A percentile compares a stretch with the other conserved stretches of the same genome.
phyloP scores from a whole-genome alignment of 1,140 invertebrate genomes.

The Fopius arisanus region DNA sequence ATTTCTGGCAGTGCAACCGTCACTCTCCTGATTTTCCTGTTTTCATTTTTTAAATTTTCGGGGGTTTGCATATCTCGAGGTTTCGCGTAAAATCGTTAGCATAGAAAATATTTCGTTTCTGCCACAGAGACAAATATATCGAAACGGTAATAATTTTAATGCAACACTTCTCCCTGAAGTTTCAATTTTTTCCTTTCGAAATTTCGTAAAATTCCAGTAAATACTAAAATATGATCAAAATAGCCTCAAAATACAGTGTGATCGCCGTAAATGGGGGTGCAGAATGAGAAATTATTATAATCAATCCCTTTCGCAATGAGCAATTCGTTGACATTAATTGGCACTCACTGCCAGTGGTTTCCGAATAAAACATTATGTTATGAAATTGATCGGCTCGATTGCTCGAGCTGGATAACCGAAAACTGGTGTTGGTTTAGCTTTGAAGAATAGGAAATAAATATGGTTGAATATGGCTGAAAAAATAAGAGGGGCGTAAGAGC shows the following conservation, averaged over 20 bases:
- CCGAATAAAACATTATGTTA: neutral
- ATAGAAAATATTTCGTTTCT: too few relatives aligned
- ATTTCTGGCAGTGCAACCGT: neutral
- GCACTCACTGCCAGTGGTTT: neutral
- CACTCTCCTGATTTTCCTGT: neutral
- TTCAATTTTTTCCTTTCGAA: too few relatives aligned
- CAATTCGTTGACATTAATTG: neutral
- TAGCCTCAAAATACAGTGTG: too few relatives aligned
- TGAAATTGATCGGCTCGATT: neutral
- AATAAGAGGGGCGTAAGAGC: too few relatives aligned
- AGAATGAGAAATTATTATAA: neutral
- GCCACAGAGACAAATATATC: too few relatives aligned
- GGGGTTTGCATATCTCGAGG: neutral
- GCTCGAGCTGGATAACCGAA: neutral
- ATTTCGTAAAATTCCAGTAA: too few relatives aligned
- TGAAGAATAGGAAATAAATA: neutral
- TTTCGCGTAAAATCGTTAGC: neutral
- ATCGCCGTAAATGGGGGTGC: neutral
- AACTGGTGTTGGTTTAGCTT: neutral
- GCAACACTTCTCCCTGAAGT: too few relatives aligned
- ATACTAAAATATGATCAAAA: too few relatives aligned
- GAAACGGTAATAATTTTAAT: too few relatives aligned
- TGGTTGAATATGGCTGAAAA: too few relatives aligned
- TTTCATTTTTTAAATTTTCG: neutral
- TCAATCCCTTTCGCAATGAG: neutral